Base-by-base conservation (phyloP, 2,113 vertebrate genomes). In the Megaptera novaeangliae region DNA sequence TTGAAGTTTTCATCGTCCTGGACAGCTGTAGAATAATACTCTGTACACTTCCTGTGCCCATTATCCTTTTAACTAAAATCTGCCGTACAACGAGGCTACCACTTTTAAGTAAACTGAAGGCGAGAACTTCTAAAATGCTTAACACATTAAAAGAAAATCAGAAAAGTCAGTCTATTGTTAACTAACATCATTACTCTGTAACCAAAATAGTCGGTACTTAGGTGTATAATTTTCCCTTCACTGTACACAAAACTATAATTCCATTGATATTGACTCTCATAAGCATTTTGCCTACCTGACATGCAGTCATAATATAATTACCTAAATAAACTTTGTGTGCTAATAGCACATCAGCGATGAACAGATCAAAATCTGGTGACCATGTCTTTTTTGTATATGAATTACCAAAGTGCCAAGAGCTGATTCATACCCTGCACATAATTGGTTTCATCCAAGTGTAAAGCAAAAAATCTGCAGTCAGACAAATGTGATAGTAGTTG, bases 401-500 rank as follows among this genome's bases (percentile, higher is more conserved):
- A 71, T 78, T 77, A 77, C 29, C 41, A 81, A 39, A 34, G 44
- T 92, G 46, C 63, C 89, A 92, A 83, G 61, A 49, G 55, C 66
- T 97, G 96, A 96, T 91, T 95, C 84, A 85, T 83, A 66, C 29
- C 44, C 57, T 83, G 11, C 82, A 39, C 49, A 41, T 95, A 98
- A 96, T 71, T 94, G 89, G 69, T 71, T 96, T 89, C 68, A 93
- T 87, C 88, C 89, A 94, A 93, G 64, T 87, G 63, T 96, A 96
- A 93, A 83, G 59, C 23, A 82, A 90, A 94, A 96, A 91, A 57
- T 78, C 72, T 59, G 25, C 80, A 89, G 95, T 59, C 49, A 93
- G 94, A 95, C n/a, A 95, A 96, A 92, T 89, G 44, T 74, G 68
- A 95, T 92, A 71, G 86, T 66, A 96, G 92, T 63, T 96, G 96